Conservation (phyloP, 2,113 vertebrate species). For the Gopherus evgoodei region DNA sequence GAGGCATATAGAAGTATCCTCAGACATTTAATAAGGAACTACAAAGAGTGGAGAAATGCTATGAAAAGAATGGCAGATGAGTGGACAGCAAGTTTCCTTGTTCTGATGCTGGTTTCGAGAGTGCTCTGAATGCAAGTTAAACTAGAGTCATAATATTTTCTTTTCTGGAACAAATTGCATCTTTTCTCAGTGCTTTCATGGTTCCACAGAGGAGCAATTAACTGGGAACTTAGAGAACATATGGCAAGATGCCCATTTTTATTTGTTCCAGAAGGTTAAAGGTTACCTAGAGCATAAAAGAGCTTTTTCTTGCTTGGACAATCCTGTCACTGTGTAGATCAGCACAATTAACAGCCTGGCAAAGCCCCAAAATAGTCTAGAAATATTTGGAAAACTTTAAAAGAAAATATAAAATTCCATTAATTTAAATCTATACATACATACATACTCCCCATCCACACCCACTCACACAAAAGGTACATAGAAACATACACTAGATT, state of each 20-base stretch:
- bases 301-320: slow-evolving; percentile 76
- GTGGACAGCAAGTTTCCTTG: background rate
- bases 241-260: slow-evolving; percentile 55
- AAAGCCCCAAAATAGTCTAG: slow-evolving; percentile 28
- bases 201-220: slow-evolving; percentile 66
- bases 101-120: background rate
- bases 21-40: background rate
- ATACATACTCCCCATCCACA: background rate
- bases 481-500: background rate
- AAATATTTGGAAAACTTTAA: slow-evolving; percentile 35
- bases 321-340: slow-evolving; percentile 53
- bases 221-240: slow-evolving; percentile 55
- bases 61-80: background rate
- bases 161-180: slow-evolving; percentile 67
- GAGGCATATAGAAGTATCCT: background rate
- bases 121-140: slow-evolving; percentile 21
- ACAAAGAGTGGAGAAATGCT: background rate
- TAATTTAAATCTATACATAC: background rate
- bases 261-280: slow-evolving; percentile 72
- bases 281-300: slow-evolving; percentile 72
- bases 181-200: slow-evolving; percentile 40
- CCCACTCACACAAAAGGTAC: background rate
- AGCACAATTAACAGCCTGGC: slow-evolving; percentile 33
- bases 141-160: slow-evolving; percentile 75
- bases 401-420: background rate